phyloP scores from a whole-genome alignment of 2,888 invertebrate species.

The Diploptera punctata region DNA sequence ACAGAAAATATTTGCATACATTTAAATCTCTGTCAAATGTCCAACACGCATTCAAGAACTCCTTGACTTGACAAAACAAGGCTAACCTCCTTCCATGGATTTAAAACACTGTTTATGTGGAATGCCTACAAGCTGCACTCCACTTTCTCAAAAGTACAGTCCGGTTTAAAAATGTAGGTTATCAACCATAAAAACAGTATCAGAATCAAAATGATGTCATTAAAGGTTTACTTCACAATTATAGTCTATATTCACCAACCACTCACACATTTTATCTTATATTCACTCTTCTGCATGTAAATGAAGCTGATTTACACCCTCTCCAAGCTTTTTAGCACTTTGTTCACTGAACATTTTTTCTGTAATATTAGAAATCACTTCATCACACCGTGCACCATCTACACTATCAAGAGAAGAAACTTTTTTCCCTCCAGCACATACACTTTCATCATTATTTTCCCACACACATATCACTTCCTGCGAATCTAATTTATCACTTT shows the following conservation, averaged over 20 bases:
- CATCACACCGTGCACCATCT: neutral
- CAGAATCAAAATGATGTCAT: no score
- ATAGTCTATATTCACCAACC: no score
- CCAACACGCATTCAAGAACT: neutral
- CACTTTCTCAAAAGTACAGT: slow-evolving; percentile 21
- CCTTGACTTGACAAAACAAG: slow-evolving; percentile 8
- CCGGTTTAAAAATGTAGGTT: neutral
- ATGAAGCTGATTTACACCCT: slow-evolving; percentile 35
- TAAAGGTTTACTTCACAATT: no score
- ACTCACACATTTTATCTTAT: no score
- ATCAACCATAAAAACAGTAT: neutral
- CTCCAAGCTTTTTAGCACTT: slow-evolving; percentile 26
- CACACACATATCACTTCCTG: slow-evolving; percentile 45
- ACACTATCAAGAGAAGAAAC: neutral
- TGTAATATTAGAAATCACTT: neutral
- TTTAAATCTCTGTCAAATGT: neutral
- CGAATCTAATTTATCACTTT: no score
- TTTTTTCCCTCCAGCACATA: neutral
- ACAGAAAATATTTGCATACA: neutral
- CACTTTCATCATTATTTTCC: neutral
- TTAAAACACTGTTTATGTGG: neutral
- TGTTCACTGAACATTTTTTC: slow-evolving; percentile 22
- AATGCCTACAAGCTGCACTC: neutral
- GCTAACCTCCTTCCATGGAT: neutral
- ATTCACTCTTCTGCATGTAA: slow-evolving; percentile 32